These are phyloP conservation scores for Nycteola revayana DNA, from an alignment of 2,888 invertebrate species.

Conservation along the genomic window DNA sequence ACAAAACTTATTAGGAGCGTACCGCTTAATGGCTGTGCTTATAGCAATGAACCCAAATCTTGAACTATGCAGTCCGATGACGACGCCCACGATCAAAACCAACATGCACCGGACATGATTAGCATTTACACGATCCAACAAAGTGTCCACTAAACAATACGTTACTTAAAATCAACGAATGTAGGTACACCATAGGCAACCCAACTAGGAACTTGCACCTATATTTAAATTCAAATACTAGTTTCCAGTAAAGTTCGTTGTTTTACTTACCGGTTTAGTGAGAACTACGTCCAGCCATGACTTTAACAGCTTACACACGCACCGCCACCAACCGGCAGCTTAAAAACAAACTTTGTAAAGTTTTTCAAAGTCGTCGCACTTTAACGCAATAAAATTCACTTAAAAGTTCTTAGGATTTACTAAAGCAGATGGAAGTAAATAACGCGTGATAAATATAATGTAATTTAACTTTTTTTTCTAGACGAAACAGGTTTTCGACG, in stretches of 20 bases:
- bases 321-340: conserved; percentile 44
- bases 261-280: conserved; percentile 77
- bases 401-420: conserved; percentile 35
- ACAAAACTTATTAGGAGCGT: conserved; percentile 45
- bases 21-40: too few relatives aligned
- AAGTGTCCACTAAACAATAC: conserved; percentile 9
- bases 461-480: conserved; percentile 45
- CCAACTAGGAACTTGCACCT: conserved; percentile 1
- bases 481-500: conserved; percentile 59
- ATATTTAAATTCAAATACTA: conserved; percentile 40
- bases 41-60: conserved; percentile 15
- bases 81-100: conserved; percentile 19
- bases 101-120: conserved; percentile 27
- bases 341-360: conserved; percentile 66
- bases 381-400: conserved; percentile 40
- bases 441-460: conserved; percentile 39
- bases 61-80: conserved; percentile 27
- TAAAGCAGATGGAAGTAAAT: conserved; percentile 41
- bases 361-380: conserved; percentile 53
- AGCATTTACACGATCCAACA: conserved; percentile 19
- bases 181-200: not conserved
- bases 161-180: not conserved
- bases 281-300: conserved; percentile 67
- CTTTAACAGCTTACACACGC: conserved; percentile 56
- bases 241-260: conserved; percentile 60